Evolutionary conservation across 2,888 invertebrate genomes (phyloP).

Genomic region (Ethmia dodecea): DNA sequence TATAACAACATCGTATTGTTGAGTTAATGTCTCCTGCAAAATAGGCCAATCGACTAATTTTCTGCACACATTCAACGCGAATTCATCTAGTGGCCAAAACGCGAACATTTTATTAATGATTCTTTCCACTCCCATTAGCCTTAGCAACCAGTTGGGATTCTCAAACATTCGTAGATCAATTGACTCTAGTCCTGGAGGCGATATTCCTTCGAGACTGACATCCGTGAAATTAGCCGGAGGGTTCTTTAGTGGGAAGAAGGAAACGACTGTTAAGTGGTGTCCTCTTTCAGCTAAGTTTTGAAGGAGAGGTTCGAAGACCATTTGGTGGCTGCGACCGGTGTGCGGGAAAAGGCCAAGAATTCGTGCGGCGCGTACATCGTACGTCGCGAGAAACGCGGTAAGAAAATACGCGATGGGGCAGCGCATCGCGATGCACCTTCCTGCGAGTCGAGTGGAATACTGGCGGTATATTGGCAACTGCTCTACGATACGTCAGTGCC

Average conservation of each 20-base stretch:
- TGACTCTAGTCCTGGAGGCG: conserved; percentile 45
- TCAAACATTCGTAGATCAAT: conserved; percentile 47
- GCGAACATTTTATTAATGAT: conserved; percentile 38
- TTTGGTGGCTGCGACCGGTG: conserved; percentile 80
- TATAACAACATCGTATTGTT: conserved; percentile 79
- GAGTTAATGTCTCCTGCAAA: conserved; percentile 45
- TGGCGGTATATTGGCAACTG: neutral
- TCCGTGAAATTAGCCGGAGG: conserved; percentile 63
- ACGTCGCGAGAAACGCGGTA: conserved; percentile 30
- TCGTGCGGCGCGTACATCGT: conserved; percentile 48
- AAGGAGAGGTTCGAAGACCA: conserved; percentile 77
- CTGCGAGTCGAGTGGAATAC: conserved; percentile 6
- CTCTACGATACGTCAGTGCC: too few relatives aligned
- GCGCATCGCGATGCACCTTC: conserved; percentile 41
- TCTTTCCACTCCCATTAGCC: conserved; percentile 36
- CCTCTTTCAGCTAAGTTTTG: conserved; percentile 73
- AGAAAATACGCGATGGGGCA: conserved; percentile 24
- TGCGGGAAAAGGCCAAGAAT: conserved; percentile 79
- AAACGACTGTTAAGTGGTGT: conserved; percentile 79
- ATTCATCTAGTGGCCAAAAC: conserved; percentile 41
- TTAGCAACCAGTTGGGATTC: conserved; percentile 29
- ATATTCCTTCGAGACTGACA: conserved; percentile 59
- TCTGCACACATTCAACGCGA: conserved; percentile 52
- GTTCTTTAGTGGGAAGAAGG: conserved; percentile 73
- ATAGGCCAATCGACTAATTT: conserved; percentile 53